Percentiles rank a stretch among this genome's conserved stretches.
These are phyloP conservation scores for Drosophila aff. DNA, from an alignment of 1,140 invertebrate genomes.

Conservation along the genomic window DNA sequence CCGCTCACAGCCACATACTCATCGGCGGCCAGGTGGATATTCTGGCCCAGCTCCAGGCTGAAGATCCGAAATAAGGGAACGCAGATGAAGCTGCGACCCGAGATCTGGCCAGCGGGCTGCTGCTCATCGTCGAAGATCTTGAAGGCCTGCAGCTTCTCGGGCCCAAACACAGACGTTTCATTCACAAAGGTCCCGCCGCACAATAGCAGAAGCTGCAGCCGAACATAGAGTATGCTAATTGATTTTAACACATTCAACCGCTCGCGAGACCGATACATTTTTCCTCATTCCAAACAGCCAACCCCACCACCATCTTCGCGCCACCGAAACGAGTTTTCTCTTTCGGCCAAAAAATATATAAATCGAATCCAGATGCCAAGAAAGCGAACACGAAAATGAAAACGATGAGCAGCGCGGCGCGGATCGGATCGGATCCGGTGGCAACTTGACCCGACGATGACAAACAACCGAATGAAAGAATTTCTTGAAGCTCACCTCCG, in stretches of 20 bases:
- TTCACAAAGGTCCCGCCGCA: constrained; percentile 44
- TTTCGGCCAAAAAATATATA: constrained; percentile 23
- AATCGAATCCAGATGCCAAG: constrained; percentile 11
- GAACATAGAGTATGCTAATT: constrained; percentile 71
- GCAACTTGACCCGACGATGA: constrained; percentile 64
- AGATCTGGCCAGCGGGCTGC: constrained; percentile 23
- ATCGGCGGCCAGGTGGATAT: constrained; percentile 55
- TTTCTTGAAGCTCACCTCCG: constrained; percentile 59
- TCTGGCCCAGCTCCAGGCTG: constrained; percentile 57
- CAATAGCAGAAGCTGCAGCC: constrained; percentile 28
- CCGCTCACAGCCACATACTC: constrained; percentile 85
- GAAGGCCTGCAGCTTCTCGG: constrained; percentile 61
- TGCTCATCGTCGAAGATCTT: constrained; percentile 65
- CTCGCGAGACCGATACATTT: constrained; percentile 68
- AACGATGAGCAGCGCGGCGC: constrained; percentile 17
- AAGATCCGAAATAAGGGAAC: constrained; percentile 74
- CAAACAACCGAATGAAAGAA: constrained; percentile 73
- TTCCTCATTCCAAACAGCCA: constrained; percentile 59
- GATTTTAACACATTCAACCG: constrained; percentile 74
- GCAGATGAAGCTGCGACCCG: constrained; percentile 73
- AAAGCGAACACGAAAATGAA: constrained; percentile 33
- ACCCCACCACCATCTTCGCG: constrained; percentile 55
- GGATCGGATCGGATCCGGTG: constrained; percentile 21
- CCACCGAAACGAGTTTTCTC: constrained; percentile 71
- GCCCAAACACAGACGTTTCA: constrained; percentile 57